These are phyloP conservation scores for Alethe diademata DNA, from an alignment of 2,113 vertebrate species.

Conservation along the genomic window DNA sequence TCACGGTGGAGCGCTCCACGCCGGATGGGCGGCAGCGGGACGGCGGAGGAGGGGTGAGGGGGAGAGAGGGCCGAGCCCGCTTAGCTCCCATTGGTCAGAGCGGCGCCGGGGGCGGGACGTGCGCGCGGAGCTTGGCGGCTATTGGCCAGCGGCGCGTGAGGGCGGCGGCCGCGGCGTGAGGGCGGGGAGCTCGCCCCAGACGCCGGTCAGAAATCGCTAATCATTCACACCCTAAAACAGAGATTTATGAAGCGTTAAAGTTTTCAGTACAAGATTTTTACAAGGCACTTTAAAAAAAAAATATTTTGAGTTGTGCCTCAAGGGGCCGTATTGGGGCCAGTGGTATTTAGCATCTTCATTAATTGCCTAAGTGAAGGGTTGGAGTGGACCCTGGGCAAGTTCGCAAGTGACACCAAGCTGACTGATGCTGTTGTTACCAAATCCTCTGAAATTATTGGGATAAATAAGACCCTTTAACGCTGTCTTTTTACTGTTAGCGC, in stretches of 20 bases:
- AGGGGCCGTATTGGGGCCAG: too few species aligned
- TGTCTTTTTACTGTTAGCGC: background rate
- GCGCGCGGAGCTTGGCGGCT: fast-evolving
- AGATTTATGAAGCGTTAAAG: background rate
- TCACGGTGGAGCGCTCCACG: background rate
- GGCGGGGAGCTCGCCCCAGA: fast-evolving
- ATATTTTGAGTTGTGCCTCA: background rate
- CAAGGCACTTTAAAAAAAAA: too few species aligned
- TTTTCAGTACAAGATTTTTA: background rate
- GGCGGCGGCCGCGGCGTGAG: background rate
- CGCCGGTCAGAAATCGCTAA: fast-evolving
- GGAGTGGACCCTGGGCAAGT: background rate
- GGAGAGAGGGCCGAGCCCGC: background rate
- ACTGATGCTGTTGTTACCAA: background rate
- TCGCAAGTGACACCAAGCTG: background rate
- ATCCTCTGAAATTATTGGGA: background rate
- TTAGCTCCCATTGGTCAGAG: background rate
- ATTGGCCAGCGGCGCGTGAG: background rate
- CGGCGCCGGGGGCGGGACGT: fast-evolving
- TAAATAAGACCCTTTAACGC: background rate
- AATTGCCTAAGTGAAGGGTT: background rate
- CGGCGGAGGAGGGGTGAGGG: too few species aligned
- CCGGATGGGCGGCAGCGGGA: fast-evolving
- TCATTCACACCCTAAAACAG: background rate
- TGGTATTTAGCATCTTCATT: background rate